Conservation (phyloP, 92 coral and sea anemone genomes). For the Ricordea florida region DNA sequence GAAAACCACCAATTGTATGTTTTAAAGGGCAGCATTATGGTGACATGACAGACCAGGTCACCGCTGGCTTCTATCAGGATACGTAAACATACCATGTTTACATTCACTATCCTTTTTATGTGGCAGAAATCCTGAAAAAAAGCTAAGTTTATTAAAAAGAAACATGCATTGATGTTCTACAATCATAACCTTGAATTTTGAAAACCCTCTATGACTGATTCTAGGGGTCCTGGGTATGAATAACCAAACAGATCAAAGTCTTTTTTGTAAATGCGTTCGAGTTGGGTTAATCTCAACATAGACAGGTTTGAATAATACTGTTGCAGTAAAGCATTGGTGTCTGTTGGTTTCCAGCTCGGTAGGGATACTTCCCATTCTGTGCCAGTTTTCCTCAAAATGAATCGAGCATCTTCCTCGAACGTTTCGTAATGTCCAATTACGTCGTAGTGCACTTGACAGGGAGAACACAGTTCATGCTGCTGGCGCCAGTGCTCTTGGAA, state of each 20-base stretch:
- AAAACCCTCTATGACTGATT: too few relatives aligned
- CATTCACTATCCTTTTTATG: too few relatives aligned
- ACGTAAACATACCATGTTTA: too few relatives aligned
- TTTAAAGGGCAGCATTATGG: too few relatives aligned
- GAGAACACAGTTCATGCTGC: slow-evolving; percentile 10
- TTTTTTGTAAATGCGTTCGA: not conserved
- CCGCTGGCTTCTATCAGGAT: too few relatives aligned
- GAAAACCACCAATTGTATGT: too few relatives aligned
- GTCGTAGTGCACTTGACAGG: slow-evolving; percentile 11
- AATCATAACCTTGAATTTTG: too few relatives aligned
- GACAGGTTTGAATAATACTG: slow-evolving; percentile 12
- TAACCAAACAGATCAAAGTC: slow-evolving; percentile 20
- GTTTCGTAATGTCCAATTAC: slow-evolving; percentile 29
- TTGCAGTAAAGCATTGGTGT: not conserved
- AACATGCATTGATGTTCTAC: too few relatives aligned
- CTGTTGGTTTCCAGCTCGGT: slow-evolving; percentile 14
- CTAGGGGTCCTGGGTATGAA: not conserved
- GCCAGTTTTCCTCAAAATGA: not conserved
- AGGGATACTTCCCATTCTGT: not conserved
- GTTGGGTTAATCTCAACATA: slow-evolving; percentile 11
- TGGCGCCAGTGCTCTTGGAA: slow-evolving; percentile 31
- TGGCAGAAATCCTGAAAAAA: too few relatives aligned
- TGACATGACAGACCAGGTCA: too few relatives aligned
- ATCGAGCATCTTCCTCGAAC: not conserved
- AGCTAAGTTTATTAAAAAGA: too few relatives aligned